Evolutionary conservation across 2,797 vertebrate genomes (phyloP).

Genomic region (Meda fulgida): DNA sequence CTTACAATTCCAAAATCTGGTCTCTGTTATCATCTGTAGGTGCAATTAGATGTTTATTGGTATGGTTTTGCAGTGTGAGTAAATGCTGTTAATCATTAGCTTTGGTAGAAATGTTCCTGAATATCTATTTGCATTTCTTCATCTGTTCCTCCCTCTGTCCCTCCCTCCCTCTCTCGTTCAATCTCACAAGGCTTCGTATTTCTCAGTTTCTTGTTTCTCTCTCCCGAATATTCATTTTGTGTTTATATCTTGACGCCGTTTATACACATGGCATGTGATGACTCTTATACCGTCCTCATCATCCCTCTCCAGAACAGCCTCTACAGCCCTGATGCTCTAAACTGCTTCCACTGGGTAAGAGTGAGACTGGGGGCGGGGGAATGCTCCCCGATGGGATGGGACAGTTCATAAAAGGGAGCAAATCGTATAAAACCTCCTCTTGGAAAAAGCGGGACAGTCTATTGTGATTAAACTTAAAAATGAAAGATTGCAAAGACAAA

Average conservation of each 20-base stretch:
- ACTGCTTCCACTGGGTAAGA: conserved; percentile 85
- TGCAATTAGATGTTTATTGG: neutral
- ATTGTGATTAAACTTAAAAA: neutral
- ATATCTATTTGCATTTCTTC: conserved; percentile 29
- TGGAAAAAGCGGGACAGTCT: neutral
- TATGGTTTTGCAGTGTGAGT: neutral
- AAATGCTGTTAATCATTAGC: conserved; percentile 16
- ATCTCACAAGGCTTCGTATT: conserved; percentile 12
- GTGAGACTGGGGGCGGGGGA: neutral
- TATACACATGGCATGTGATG: conserved; percentile 76
- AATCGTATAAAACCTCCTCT: neutral
- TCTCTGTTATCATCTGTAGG: conserved; percentile 38
- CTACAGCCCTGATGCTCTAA: conserved; percentile 78
- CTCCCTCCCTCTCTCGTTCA: conserved; percentile 3
- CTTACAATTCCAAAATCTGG: neutral
- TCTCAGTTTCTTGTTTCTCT: neutral
- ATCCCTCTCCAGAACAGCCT: conserved; percentile 80
- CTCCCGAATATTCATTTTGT: neutral
- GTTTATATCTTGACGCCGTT: conserved; percentile 47
- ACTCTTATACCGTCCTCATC: conserved; percentile 82
- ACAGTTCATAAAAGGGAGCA: neutral
- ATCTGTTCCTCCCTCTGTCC: neutral
- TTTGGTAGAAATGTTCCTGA: conserved; percentile 8
- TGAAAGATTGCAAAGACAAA: neutral
- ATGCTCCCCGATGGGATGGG: neutral